Evolutionary conservation across 2,113 vertebrate genomes (phyloP).

Genomic region (Nesoenas mayeri): DNA sequence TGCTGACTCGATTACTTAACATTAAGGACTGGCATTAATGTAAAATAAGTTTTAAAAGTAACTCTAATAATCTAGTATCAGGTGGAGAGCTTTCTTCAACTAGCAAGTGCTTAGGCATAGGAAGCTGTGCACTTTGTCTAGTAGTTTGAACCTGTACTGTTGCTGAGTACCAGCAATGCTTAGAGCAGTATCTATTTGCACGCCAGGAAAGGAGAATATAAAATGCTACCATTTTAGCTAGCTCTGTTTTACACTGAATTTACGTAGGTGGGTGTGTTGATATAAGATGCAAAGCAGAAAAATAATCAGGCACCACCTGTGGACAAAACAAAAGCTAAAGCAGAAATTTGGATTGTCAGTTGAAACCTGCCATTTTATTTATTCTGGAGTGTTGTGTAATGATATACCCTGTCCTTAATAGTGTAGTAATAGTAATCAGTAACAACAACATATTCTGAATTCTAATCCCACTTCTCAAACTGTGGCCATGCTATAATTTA

Average conservation of each 20-base stretch:
- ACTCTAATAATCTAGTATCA: background rate
- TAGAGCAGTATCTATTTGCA: background rate
- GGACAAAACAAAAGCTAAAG: background rate
- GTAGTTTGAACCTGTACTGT: background rate
- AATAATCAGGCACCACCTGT: background rate
- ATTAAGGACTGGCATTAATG: background rate
- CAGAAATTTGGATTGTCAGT: background rate
- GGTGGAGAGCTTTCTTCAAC: background rate
- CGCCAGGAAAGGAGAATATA: background rate
- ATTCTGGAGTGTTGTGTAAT: background rate
- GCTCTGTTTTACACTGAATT: background rate
- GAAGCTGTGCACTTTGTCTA: background rate
- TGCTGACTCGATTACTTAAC: background rate
- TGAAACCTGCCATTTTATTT: background rate
- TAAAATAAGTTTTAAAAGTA: background rate
- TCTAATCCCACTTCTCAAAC: background rate
- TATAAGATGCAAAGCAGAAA: background rate
- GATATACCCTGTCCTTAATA: background rate
- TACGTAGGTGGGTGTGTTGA: rapidly evolving
- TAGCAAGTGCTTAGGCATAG: background rate
- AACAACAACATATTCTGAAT: background rate
- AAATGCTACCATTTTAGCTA: background rate
- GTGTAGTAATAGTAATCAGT: background rate
- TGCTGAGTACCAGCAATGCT: background rate
- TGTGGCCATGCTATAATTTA: background rate